Base-by-base conservation (phyloP, 2,797 vertebrate genomes). In the Leuciscus waleckii region DNA sequence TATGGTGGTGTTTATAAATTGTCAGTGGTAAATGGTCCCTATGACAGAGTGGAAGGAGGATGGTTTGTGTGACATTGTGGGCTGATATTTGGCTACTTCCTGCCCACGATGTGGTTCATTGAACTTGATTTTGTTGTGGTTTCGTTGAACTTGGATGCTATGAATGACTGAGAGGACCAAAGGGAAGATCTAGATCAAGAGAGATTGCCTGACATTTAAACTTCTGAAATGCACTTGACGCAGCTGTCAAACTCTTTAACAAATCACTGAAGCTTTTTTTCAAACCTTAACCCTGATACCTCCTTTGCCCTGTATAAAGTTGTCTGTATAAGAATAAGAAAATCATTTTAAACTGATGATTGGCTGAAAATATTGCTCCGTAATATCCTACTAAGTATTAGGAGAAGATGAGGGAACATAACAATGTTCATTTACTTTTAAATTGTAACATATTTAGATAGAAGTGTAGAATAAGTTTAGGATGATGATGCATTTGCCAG, bases 121-220 rank as follows among this genome's bases (percentile, higher is more conserved):
- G 41, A n/a, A 49, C 39, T 68, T 32, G 10, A 68, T 80, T 68
- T 79, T 67, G 19, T 35, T 69, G 5, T 81, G 46, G 26, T 69
- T 68, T 81, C 26, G 65, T 74, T 82, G 23, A 82, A 41, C 29
- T 61, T 37, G 9, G 29, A 73, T 19, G 43, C 43, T 39, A 51
- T 68, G 37, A 82, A 56, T 70, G 32, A 54, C 65, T 70, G 13
- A 54, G 67, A 56, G 32, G 46, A 54, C 9, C 23, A 54, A 54
- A 70, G 23, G 67, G 65, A 80, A 80, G 29, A 51, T 32, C 46
- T 37, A 80, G 78, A 80, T 56, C 65, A 81, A 81, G 79, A 81
- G 79, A 90, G 23, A 81, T 81, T 70, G 23, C 32, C 23, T 70
- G 79, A 70, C 79, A 81, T 70, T 81, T 81, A 51, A 81, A 81